phyloP scores from a whole-genome alignment of 2,888 invertebrate genomes.

The Drosophila quinaria region DNA sequence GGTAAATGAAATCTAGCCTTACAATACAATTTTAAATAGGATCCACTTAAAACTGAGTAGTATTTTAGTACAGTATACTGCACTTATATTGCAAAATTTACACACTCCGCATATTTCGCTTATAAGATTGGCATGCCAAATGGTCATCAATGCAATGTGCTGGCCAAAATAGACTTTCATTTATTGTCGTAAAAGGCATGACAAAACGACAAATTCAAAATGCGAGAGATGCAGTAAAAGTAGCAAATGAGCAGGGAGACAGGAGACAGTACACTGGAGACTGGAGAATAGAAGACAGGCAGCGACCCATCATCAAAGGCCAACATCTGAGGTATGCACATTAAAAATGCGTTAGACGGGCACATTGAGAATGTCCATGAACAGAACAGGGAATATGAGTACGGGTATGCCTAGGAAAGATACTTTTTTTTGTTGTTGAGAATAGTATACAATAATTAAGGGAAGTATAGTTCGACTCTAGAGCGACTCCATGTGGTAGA shows the following conservation, averaged over 20 bases:
- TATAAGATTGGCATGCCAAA: conserved; percentile 22
- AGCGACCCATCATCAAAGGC: conserved; percentile 69
- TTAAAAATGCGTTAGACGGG: conserved; percentile 62
- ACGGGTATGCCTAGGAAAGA: conserved; percentile 3
- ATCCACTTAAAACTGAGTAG: neutral
- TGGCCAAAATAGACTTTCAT: conserved; percentile 54
- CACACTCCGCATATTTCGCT: conserved; percentile 6
- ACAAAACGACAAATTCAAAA: conserved; percentile 37
- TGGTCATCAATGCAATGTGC: conserved; percentile 42
- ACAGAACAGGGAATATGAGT: conserved; percentile 22
- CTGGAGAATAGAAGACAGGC: conserved; percentile 2
- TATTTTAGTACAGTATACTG: neutral
- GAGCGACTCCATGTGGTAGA: conserved; percentile 72
- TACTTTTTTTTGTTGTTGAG: neutral
- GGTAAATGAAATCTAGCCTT: neutral
- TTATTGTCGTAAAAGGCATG: conserved; percentile 42
- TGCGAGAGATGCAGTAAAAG: conserved; percentile 6
- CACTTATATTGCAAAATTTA: neutral
- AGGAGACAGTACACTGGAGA: neutral
- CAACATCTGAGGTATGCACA: conserved; percentile 66
- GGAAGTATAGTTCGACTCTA: conserved; percentile 38
- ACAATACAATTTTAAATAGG: neutral
- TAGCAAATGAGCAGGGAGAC: conserved; percentile 2
- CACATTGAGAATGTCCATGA: conserved; percentile 42
- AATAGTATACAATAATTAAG: conserved; percentile 38